Conservation (phyloP, 2,797 vertebrate species). For the Clarias laeviceps region DNA sequence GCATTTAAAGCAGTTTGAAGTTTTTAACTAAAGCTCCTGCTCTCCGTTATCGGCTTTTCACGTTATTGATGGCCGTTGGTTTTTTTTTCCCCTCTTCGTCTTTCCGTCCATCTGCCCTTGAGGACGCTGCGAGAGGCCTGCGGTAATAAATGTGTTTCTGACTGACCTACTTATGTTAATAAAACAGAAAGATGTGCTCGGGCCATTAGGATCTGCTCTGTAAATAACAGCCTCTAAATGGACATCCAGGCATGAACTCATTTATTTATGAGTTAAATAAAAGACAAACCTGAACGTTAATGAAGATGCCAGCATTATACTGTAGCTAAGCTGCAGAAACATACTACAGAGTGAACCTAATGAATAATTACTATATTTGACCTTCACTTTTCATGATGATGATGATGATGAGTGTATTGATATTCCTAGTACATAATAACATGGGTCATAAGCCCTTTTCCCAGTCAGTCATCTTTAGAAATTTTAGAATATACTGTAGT, state of each 20-base stretch:
- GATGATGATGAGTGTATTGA: background rate
- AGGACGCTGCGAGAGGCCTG: conserved; percentile 35
- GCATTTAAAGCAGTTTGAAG: conserved; percentile 5
- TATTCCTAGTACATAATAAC: background rate
- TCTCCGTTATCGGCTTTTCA: background rate
- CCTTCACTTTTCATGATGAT: background rate
- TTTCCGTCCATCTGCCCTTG: background rate
- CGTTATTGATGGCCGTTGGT: background rate
- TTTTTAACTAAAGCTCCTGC: conserved; percentile 20
- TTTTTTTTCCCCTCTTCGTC: background rate
- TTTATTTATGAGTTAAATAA: background rate
- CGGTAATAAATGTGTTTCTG: conserved; percentile 66
- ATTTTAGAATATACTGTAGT: background rate
- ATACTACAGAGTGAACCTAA: background rate
- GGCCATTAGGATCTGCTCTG: conserved; percentile 65
- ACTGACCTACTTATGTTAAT: conserved; percentile 66
- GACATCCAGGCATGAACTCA: background rate
- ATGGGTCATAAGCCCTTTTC: background rate
- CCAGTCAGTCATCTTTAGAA: background rate
- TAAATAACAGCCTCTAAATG: conserved; percentile 58
- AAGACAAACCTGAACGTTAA: background rate
- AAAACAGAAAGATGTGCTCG: conserved; percentile 59
- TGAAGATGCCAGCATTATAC: too few species aligned
- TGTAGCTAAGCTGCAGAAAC: background rate
- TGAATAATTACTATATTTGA: background rate